Evolutionary conservation across 2,797 vertebrate genomes (phyloP), one percentile per base, ranked within the genome.

Genomic region (Nannoperca obscura): DNA sequence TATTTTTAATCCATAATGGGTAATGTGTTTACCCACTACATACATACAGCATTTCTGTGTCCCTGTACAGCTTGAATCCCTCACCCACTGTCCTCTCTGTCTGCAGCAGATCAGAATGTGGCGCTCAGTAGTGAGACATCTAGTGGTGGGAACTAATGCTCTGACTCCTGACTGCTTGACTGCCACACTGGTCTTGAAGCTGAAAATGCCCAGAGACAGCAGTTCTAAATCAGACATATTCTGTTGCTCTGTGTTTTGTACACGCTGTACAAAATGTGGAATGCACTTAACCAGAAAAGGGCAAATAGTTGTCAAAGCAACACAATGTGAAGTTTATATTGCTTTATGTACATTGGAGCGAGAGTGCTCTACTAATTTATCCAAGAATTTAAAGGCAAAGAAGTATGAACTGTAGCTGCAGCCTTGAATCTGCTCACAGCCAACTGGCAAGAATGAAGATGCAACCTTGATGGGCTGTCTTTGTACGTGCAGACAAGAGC

Each of bases 391-490:
- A 32, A 17, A 74, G 32, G 79, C 17, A 66, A 74, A 73, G 20
- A 27, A 24, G n/a, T 38, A n/a, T 27, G 5, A 59, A 20, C 34
- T 38, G 38, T 9, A 62, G 74, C 53, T n/a, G 11, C 53, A 79
- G 63, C 69, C 50, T 78, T 81, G 78, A 71, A 65, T 64, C 20
- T 61, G 69, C 13, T 59, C 30, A 36, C 27, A 38, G 63, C 30
- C 20, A 27, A 1, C 22, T 55, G 54, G 84, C 46, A 40, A 59
- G 14, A 61, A 55, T 5, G 11, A 71, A 59, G 40, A 69, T 75
- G 42, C 22, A 68, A 80, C 88, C 86, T 81, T 88, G 84, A 78
- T 42, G 1, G 36, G 72, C 68, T 55, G 42, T 38, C 5, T 13
- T 12, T 24, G 46, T n/a, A 49, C 74, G 54, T 75, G 59, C 68